These are phyloP conservation scores for Molossus molossus DNA, from an alignment of 2,797 vertebrate genomes.

Conservation along the genomic window DNA sequence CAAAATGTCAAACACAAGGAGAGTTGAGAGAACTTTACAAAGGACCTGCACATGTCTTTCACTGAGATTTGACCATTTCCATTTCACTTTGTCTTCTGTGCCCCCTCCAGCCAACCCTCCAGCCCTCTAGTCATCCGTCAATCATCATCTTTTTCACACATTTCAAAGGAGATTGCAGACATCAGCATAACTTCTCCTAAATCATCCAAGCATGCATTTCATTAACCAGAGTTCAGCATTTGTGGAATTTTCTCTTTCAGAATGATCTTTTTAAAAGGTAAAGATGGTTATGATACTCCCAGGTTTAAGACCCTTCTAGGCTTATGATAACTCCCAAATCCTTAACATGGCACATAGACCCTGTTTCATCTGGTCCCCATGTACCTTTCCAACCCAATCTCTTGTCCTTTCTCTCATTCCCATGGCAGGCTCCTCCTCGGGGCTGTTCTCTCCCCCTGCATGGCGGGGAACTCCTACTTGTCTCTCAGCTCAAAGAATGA, in stretches of 20 bases:
- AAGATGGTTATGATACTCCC: not conserved
- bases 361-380: not conserved
- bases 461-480: not conserved
- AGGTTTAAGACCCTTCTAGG: not conserved
- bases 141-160: not conserved
- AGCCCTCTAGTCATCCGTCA: not conserved
- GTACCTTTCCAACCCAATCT: not conserved
- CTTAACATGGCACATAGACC: not conserved
- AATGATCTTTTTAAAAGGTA: conserved; percentile 39
- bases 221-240: not conserved
- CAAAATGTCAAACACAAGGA: not conserved
- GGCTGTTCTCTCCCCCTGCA: not conserved
- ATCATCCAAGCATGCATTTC: not conserved
- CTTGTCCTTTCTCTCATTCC: not conserved
- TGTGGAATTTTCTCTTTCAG: not conserved
- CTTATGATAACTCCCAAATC: not conserved
- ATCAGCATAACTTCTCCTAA: not conserved
- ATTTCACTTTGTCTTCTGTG: not conserved
- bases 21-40: not conserved
- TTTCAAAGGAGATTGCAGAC: not conserved
- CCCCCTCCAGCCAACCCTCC: not conserved
- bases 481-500: not conserved
- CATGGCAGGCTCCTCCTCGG: not conserved
- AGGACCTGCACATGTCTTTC: accelerated
- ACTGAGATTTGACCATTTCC: not conserved